These are phyloP conservation scores for Luidia sarsii DNA, from an alignment of 53 echinoderm and acorn worm genomes.

Conservation along the genomic window DNA sequence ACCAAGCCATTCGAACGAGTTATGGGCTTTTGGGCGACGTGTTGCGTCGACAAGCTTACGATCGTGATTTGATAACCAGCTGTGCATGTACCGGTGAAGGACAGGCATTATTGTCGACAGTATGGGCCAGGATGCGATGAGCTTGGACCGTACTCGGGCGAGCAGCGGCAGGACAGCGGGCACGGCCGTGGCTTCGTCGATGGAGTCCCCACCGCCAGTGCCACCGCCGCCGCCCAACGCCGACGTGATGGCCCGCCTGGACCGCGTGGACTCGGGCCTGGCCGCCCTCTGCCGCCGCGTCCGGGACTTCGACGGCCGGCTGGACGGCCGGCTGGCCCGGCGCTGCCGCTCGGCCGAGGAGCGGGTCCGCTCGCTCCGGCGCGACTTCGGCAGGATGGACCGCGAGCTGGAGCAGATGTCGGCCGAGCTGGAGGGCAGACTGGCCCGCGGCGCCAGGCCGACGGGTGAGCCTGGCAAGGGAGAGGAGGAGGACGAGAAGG, in stretches of 20 bases:
- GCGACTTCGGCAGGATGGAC: conserved; percentile 49
- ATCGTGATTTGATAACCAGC: no score
- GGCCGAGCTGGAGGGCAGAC: no score
- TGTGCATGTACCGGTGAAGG: no score
- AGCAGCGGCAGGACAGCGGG: no score
- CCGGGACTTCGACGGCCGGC: conserved; percentile 29
- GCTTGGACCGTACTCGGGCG: no score
- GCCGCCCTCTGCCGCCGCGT: conserved; percentile 17
- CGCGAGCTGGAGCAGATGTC: conserved; percentile 28
- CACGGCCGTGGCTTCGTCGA: conserved; percentile 1
- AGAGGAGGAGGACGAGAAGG: no score
- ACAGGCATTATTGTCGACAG: no score
- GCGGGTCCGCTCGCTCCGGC: conserved; percentile 27
- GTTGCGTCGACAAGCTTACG: no score
- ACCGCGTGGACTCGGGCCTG: conserved; percentile 49
- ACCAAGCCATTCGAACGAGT: no score
- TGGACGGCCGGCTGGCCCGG: conserved; percentile 40
- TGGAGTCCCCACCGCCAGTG: background rate
- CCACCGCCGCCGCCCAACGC: conserved; percentile 19
- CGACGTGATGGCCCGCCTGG: conserved; percentile 34
- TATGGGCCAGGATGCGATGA: conserved; percentile 52
- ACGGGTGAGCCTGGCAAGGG: no score
- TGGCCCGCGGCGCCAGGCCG: no score
- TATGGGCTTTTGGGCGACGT: no score
- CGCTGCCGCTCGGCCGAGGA: conserved; percentile 46